A percentile compares a stretch with the other conserved stretches of the same genome.
Evolutionary conservation across 2,113 vertebrate genomes (phyloP).

Genomic region (Tenrec ecaudatus): DNA sequence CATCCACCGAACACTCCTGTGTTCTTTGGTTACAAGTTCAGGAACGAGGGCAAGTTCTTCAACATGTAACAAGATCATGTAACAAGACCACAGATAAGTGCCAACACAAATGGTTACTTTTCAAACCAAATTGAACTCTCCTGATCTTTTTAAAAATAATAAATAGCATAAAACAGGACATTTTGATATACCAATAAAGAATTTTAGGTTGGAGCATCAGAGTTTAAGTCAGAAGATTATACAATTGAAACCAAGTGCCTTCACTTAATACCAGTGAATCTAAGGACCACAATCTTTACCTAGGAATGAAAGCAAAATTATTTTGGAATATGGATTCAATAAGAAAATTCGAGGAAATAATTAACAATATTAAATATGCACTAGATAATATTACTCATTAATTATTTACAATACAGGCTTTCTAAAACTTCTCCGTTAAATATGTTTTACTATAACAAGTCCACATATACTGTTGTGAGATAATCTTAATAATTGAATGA

Average conservation of each 20-base stretch:
- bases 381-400: neutral
- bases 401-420: neutral
- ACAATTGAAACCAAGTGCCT: neutral
- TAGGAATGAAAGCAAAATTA: neutral
- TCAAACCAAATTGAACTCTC: neutral
- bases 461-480: neutral
- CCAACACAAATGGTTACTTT: neutral
- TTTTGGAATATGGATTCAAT: neutral
- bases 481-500: neutral
- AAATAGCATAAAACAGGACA: neutral
- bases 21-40: too few species aligned
- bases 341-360: fast-evolving
- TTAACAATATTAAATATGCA: neutral
- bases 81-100: neutral
- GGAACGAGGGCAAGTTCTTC: too few species aligned
- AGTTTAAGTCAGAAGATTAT: neutral
- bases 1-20: too few species aligned
- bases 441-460: neutral
- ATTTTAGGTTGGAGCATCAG: neutral
- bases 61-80: too few species aligned
- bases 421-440: neutral
- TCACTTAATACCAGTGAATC: neutral
- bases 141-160: neutral
- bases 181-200: neutral
- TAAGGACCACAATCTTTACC: neutral